phyloP scores from a whole-genome alignment of 2,797 vertebrate species.

The Ataeniobius toweri region DNA sequence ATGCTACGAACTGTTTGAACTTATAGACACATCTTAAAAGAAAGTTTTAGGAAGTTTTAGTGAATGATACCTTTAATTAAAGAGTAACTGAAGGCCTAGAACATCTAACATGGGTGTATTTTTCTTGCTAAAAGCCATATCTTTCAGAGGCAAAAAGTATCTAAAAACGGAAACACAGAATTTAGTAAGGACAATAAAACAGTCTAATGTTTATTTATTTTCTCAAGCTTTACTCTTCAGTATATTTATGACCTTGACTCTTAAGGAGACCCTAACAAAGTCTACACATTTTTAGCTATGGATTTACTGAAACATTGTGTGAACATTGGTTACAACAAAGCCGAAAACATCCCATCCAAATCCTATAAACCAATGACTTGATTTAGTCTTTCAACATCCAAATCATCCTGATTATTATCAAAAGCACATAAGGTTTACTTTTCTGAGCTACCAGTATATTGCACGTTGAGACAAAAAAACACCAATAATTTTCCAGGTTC shows the following conservation, averaged over 20 bases:
- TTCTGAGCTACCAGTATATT: neutral
- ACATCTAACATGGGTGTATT: neutral
- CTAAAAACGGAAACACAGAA: neutral
- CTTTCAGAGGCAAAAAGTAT: neutral
- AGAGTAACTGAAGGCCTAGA: neutral
- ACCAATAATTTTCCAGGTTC: neutral
- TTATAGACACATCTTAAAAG: neutral
- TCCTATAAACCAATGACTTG: conserved; percentile 11
- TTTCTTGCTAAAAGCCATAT: neutral
- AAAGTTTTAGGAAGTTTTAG: neutral
- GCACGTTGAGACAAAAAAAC: neutral
- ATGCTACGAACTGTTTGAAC: neutral
- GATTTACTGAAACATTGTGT: neutral
- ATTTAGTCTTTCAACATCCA: conserved; percentile 22
- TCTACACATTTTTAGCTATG: neutral
- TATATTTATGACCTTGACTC: neutral
- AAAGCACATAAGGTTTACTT: neutral
- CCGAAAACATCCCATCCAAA: conserved; percentile 6
- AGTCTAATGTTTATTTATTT: conserved; percentile 5
- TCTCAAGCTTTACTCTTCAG: neutral
- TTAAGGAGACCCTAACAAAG: neutral
- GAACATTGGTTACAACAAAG: neutral
- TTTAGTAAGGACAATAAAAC: neutral
- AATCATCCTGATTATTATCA: conserved; percentile 16
- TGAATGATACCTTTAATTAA: neutral